A percentile compares a stretch with the other conserved stretches of the same genome.
phyloP scores from a whole-genome alignment of 2,888 invertebrate genomes.

The Acanthosepion lycidas region DNA sequence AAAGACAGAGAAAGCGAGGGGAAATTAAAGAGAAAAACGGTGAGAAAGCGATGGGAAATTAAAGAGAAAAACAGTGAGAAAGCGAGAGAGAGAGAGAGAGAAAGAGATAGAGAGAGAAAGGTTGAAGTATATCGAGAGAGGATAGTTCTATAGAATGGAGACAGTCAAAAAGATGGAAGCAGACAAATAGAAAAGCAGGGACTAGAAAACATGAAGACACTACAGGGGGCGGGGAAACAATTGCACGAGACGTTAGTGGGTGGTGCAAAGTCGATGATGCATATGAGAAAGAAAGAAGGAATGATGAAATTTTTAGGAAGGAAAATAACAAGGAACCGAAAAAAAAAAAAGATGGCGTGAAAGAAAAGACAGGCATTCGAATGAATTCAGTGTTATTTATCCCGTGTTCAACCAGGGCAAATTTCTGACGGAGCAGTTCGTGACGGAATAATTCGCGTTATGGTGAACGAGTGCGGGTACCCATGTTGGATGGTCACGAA shows the following conservation, averaged over 20 bases:
- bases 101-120: not conserved
- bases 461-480: not conserved
- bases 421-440: not conserved
- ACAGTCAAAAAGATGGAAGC: too few species aligned
- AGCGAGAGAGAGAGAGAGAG: not conserved
- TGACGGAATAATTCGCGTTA: not conserved
- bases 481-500: constrained; percentile 8
- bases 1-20: too few species aligned
- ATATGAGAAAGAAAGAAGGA: not conserved
- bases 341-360: not conserved
- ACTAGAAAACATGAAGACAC: not conserved
- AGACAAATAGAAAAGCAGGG: too few species aligned
- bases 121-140: not conserved
- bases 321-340: not conserved
- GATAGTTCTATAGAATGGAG: not conserved
- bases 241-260: not conserved
- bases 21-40: not conserved
- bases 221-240: not conserved
- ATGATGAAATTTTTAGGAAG: not conserved
- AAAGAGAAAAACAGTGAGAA: not conserved
- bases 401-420: not conserved
- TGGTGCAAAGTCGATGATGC: not conserved
- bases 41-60: not conserved
- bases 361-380: not conserved
- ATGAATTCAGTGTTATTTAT: not conserved